Evolutionary conservation across 2,888 invertebrate genomes (phyloP).

Genomic region (Noctua janthe): DNA sequence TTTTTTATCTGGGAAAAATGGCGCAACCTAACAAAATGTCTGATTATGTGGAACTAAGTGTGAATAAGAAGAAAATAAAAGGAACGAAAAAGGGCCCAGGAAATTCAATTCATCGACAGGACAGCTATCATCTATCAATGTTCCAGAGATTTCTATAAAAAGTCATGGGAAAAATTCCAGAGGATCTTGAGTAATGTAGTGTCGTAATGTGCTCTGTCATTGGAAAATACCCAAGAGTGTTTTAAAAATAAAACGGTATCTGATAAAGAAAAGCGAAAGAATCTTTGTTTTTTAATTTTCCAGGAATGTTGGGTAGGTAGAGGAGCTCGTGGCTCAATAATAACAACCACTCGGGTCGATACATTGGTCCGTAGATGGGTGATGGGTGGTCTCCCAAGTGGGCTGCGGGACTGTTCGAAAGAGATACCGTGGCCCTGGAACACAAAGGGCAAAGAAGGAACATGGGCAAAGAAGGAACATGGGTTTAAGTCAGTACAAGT

Average conservation of each 20-base stretch:
- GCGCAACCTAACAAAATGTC: background rate
- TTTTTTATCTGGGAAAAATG: background rate
- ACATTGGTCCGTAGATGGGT: no score
- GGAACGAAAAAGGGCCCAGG: constrained; percentile 8
- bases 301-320: no score
- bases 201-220: constrained; percentile 42
- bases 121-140: constrained; percentile 36
- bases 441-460: no score
- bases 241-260: background rate
- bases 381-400: no score
- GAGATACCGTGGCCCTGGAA: no score
- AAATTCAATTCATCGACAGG: constrained; percentile 29
- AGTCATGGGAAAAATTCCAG: constrained; percentile 36
- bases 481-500: no score
- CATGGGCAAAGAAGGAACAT: no score
- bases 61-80: constrained; percentile 12
- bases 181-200: constrained; percentile 27
- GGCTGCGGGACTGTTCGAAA: no score
- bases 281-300: no score
- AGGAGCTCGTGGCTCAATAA: no score
- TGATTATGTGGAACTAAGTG: constrained; percentile 13
- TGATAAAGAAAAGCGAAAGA: no score
- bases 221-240: constrained; percentile 7
- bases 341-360: no score
- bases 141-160: constrained; percentile 29